Base-by-base conservation (phyloP, 2,113 vertebrate species). In the Cnemophilus loriae region DNA sequence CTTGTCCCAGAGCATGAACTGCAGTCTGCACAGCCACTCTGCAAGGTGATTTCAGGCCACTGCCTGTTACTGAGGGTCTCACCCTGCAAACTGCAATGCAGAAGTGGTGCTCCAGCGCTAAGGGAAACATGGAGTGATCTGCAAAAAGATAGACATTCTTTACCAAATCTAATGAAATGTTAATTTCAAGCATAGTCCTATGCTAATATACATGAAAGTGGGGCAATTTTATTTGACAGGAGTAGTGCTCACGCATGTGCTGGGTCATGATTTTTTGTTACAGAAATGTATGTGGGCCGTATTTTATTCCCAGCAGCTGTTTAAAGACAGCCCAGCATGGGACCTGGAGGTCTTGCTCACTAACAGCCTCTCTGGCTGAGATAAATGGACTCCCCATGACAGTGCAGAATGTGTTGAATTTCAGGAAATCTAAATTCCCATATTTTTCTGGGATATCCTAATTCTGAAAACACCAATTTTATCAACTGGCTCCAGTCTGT, bases 391-490 rank as follows among this genome's bases (percentile, higher is more conserved):
- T 81, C 68, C 53, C 44, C 44, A 7, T 60, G 79, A 71, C 56
- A 61, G 44, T 74, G 71, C 71, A 96, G 56, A 71, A 80, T 50
- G 16, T 12, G 44, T 2, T 71, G n/a, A 26, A 63, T 68, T 90
- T 93, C 71, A 94, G 83, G 69, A 90, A 83, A 61, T 21, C 20
- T 28, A 63, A 80, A 88, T 80, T 89, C 55, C 61, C 67, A 6
- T 23, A 55, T 30, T 23, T 65, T 94, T 87, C 55, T 88, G 82
- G 73, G 68, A 47, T 56, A 53, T 56, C 71, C 73, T 88, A 49
- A 46, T 81, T 86, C 61, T 69, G 57, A 95, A 96, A 95, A 50
- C 55, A 86, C 8, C 63, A 83, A 26, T 88, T 96, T 95, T 74
- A 92, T 71, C 52, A 89, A 60, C 82, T 84, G 90, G 76, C 80